Evolutionary conservation across 2,888 invertebrate species (phyloP).

Genomic region (Ochlodes sylvanus): DNA sequence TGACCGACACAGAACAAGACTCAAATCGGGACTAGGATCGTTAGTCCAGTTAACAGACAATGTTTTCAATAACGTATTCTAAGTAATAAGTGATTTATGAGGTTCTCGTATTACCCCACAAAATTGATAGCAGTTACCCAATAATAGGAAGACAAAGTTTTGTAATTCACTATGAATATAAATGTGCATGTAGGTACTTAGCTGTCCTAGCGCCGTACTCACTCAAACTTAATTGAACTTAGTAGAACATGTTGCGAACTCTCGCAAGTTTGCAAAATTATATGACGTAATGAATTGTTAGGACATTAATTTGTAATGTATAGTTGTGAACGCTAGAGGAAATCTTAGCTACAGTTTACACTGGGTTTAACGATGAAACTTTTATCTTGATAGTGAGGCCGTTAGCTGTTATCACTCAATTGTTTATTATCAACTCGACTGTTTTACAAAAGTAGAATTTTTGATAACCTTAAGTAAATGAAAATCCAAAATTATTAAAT

Average conservation of each 20-base stretch:
- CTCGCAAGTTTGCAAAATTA: conserved; percentile 26
- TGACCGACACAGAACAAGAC: too few species aligned
- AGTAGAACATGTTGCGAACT: conserved; percentile 16
- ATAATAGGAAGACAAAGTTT: conserved; percentile 17
- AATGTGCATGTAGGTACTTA: conserved; percentile 19
- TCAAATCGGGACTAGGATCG: too few species aligned
- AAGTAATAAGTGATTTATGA: background rate
- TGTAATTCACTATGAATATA: conserved; percentile 32
- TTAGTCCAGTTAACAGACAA: too few species aligned
- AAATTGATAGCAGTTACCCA: background rate
- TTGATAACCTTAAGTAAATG: too few species aligned
- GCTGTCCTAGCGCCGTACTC: background rate
- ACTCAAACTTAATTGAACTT: conserved; percentile 25
- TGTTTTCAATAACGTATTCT: too few species aligned
- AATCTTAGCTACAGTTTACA: too few species aligned
- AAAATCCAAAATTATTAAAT: too few species aligned
- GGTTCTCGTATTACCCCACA: background rate
- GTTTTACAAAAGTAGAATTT: too few species aligned
- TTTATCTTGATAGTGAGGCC: too few species aligned
- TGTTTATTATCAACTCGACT: too few species aligned
- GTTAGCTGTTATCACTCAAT: too few species aligned
- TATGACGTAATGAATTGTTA: conserved; percentile 28
- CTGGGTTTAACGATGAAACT: too few species aligned
- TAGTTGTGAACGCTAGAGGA: background rate
- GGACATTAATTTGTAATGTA: conserved; percentile 9